A percentile compares a stretch with the other conserved stretches of the same genome.
These are phyloP conservation scores for Anguilla rostrata DNA, from an alignment of 2,113 vertebrate genomes.

Conservation along the genomic window DNA sequence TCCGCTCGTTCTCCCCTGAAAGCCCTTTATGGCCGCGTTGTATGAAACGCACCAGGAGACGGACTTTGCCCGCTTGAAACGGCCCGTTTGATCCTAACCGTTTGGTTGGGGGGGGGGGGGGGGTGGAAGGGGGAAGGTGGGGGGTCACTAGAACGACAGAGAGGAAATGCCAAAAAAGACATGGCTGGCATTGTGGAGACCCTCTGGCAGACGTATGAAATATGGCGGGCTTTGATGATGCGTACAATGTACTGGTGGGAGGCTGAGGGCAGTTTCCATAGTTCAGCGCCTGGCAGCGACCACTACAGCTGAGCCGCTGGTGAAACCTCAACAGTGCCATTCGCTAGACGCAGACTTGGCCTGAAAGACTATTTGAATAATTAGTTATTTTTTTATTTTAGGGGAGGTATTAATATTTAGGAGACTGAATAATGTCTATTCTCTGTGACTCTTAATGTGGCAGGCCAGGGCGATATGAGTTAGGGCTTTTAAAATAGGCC, in stretches of 20 bases:
- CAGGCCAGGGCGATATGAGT: neutral
- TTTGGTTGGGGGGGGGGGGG: neutral
- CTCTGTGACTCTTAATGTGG: neutral
- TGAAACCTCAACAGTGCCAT: neutral
- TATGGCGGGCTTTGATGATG: constrained; percentile 56
- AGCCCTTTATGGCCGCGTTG: constrained; percentile 21
- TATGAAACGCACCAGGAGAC: neutral
- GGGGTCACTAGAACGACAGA: constrained; percentile 28
- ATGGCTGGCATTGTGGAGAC: constrained; percentile 46
- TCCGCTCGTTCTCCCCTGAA: constrained; percentile 34
- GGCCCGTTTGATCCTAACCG: neutral
- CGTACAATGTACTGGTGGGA: constrained; percentile 59
- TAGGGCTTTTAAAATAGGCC: neutral
- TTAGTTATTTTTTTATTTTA: neutral
- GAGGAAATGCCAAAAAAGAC: constrained; percentile 22
- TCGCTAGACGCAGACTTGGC: too few species aligned
- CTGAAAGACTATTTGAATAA: neutral
- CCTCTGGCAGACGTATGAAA: constrained; percentile 46
- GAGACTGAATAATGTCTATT: neutral
- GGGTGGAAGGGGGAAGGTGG: neutral
- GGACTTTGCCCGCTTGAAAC: neutral
- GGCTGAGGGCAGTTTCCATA: constrained; percentile 43
- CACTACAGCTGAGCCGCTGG: neutral
- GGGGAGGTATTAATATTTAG: neutral
- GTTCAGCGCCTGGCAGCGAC: neutral